A percentile compares a stretch with the other conserved stretches of the same genome.
Evolutionary conservation across 2,797 vertebrate species (phyloP).

Genomic region (Cuniculus paca): DNA sequence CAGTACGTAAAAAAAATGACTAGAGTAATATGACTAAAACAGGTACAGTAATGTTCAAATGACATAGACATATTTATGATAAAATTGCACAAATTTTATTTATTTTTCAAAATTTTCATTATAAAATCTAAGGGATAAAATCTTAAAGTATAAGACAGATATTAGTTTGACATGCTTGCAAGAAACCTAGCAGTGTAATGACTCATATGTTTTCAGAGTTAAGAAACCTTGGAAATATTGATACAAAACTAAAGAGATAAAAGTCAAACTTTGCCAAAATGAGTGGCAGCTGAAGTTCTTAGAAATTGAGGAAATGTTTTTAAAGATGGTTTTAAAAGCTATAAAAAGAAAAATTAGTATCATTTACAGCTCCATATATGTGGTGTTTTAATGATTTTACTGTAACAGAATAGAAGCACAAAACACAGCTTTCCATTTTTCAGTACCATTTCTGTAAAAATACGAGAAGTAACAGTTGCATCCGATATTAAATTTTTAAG

Average conservation of each 20-base stretch:
- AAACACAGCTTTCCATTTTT: constrained; percentile 67
- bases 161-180: background rate
- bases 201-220: constrained; percentile 17
- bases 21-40: background rate
- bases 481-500: constrained; percentile 76
- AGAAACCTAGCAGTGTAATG: background rate
- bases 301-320: background rate
- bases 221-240: background rate
- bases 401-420: constrained; percentile 64
- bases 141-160: background rate
- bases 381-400: constrained; percentile 55
- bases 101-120: background rate
- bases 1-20: background rate
- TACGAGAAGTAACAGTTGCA: constrained; percentile 62
- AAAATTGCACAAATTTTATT: background rate
- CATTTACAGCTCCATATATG: background rate
- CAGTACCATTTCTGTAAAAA: constrained; percentile 74
- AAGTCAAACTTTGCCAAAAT: constrained; percentile 28
- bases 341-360: constrained; percentile 68
- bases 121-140: background rate
- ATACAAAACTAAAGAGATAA: constrained; percentile 20
- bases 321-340: constrained; percentile 10
- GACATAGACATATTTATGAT: background rate
- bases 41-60: constrained; percentile 3
- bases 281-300: background rate